Percentiles rank a stretch among this genome's conserved stretches.
phyloP scores from a whole-genome alignment of 2,113 vertebrate genomes.

The Sciurus niger region DNA sequence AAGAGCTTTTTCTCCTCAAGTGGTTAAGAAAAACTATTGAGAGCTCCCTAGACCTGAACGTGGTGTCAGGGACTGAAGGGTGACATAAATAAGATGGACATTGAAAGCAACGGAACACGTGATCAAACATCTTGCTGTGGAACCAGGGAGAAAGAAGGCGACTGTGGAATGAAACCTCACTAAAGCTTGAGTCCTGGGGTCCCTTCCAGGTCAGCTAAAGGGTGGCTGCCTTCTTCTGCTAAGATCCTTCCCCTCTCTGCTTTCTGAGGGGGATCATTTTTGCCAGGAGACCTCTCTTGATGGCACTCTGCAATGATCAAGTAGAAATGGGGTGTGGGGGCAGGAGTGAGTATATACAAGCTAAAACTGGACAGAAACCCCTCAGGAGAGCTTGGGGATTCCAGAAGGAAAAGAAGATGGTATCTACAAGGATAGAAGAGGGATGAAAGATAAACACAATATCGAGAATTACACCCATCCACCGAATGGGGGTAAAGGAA shows the following conservation, averaged over 20 bases:
- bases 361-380: neutral
- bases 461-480: neutral
- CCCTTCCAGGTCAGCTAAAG: neutral
- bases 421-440: neutral
- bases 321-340: neutral
- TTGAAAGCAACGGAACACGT: neutral
- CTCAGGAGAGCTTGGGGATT: neutral
- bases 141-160: neutral
- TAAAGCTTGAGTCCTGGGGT: neutral
- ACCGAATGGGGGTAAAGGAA: neutral
- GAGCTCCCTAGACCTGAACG: neutral
- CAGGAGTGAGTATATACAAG: too few relatives aligned
- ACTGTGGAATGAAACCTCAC: neutral
- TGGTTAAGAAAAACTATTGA: neutral
- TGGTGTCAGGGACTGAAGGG: neutral
- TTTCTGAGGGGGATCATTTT: neutral
- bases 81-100: neutral
- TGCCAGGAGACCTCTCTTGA: neutral
- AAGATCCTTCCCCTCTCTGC: neutral
- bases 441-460: neutral
- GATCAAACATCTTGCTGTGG: neutral
- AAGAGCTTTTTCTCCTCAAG: neutral
- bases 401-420: neutral
- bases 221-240: neutral
- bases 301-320: too few relatives aligned